phyloP scores from a whole-genome alignment of 2,113 vertebrate species.

The Leucoraja erinaceus region DNA sequence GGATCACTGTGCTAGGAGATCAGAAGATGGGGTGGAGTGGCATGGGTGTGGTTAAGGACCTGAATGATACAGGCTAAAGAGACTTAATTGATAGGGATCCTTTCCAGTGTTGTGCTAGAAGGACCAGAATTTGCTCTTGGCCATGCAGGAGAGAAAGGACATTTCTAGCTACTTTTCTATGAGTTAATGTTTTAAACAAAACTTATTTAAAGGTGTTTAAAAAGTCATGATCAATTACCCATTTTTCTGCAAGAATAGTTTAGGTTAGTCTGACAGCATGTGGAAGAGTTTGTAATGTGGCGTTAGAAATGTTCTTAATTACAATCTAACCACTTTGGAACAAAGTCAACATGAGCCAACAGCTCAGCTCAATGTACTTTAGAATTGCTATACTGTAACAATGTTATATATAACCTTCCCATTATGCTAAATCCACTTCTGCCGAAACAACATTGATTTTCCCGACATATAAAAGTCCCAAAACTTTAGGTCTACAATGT shows the following conservation, averaged over 20 bases:
- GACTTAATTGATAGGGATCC: too few species aligned
- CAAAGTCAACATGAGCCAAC: background rate
- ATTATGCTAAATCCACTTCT: background rate
- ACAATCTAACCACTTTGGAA: background rate
- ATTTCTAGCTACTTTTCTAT: background rate
- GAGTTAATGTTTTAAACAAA: background rate
- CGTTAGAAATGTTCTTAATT: background rate
- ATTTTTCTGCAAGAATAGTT: background rate
- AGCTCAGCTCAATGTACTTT: background rate
- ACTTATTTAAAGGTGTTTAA: background rate
- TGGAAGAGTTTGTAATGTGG: background rate
- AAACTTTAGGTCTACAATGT: too few species aligned
- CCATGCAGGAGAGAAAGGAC: background rate
- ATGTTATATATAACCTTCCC: too few species aligned
- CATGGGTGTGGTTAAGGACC: too few species aligned
- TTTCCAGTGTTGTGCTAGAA: too few species aligned
- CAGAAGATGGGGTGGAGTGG: too few species aligned
- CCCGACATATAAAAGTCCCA: background rate
- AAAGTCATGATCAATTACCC: background rate
- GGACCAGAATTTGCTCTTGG: background rate
- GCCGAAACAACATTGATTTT: background rate
- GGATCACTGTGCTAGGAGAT: too few species aligned
- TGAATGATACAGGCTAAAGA: too few species aligned
- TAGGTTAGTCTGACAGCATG: background rate
- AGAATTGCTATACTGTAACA: background rate